Conservation (phyloP, 2,888 invertebrate species). For the Cheilosia vernalis region DNA sequence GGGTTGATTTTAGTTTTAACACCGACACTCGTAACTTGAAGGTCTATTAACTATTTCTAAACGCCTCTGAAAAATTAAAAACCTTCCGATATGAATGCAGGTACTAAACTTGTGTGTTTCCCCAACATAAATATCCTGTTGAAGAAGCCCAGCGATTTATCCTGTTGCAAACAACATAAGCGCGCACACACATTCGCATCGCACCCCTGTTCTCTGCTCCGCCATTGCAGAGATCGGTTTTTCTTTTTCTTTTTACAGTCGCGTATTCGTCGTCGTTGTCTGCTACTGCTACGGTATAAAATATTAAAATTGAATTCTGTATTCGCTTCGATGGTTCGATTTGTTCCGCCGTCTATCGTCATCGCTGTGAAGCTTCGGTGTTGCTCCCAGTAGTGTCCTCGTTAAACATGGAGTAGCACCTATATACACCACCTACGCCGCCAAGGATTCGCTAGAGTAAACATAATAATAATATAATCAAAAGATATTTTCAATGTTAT, state of each 20-base stretch:
- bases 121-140: constrained; percentile 52
- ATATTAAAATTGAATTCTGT: constrained; percentile 74
- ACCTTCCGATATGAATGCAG: neutral
- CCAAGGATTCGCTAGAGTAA: constrained; percentile 69
- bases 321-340: constrained; percentile 72
- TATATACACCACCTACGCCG: constrained; percentile 14
- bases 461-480: constrained; percentile 75
- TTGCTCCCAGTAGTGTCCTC: constrained; percentile 53
- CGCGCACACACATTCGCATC: constrained; percentile 39
- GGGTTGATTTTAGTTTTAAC: no score
- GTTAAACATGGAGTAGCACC: constrained; percentile 59
- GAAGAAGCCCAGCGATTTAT: constrained; percentile 46
- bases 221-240: constrained; percentile 1
- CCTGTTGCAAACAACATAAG: constrained; percentile 53
- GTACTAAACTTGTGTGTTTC: constrained; percentile 26
- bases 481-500: constrained; percentile 72
- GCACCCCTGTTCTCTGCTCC: constrained; percentile 41
- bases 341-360: constrained; percentile 59
- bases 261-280: constrained; percentile 13
- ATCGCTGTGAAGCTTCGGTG: constrained; percentile 21
- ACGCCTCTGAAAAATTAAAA: constrained; percentile 32
- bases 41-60: neutral
- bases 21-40: no score
- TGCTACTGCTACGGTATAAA: constrained; percentile 43
- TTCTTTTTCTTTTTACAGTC: constrained; percentile 6